Conservation (phyloP, 2,113 vertebrate species). For the Hypocryptadius cinnamomeus region DNA sequence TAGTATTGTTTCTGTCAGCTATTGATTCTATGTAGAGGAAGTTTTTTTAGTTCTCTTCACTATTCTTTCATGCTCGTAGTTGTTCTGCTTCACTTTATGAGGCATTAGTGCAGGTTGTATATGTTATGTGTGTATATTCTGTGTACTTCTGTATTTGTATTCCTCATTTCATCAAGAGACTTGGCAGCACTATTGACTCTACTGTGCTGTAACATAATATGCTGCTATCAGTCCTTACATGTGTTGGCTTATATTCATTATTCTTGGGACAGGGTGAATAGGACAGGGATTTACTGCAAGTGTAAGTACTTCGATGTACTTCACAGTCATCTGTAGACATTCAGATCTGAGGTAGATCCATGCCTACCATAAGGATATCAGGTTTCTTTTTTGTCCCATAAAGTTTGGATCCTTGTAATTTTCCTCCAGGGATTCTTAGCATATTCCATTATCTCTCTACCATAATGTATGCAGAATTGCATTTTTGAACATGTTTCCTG, state of each 20-base stretch:
- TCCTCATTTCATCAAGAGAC: not conserved
- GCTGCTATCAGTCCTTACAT: not conserved
- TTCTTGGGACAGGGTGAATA: not conserved
- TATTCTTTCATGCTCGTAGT: not conserved
- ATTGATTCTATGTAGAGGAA: not conserved
- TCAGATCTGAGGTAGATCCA: not conserved
- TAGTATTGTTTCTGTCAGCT: not conserved
- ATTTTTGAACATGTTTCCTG: not conserved
- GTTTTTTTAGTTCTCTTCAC: not conserved
- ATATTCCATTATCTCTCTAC: not conserved
- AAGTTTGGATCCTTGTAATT: not conserved
- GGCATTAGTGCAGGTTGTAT: not conserved
- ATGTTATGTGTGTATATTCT: not conserved
- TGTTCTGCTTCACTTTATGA: not conserved
- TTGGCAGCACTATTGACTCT: not conserved
- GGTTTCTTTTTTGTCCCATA: not conserved
- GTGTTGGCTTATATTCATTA: not conserved
- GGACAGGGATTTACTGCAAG: not conserved
- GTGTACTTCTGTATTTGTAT: not conserved
- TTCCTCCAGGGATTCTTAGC: not conserved
- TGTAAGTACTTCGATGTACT: not conserved
- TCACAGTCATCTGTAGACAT: not conserved
- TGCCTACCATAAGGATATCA: accelerated
- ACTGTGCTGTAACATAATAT: not conserved
- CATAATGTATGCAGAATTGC: not conserved